Conservation (phyloP, 2,113 vertebrate species). For the Calypte anna region DNA sequence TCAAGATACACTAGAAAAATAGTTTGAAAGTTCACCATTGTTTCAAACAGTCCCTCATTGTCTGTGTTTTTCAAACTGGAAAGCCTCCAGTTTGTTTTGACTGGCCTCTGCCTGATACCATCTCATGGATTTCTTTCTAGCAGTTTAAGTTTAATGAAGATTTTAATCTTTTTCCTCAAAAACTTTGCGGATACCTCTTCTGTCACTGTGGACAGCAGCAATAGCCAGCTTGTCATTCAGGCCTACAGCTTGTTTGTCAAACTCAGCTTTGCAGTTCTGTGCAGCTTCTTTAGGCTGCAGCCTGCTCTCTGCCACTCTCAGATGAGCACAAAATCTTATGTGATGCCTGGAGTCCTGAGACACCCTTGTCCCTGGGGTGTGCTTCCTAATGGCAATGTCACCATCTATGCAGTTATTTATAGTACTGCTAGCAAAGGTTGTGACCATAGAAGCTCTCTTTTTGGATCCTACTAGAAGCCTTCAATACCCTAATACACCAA, state of each 20-base stretch:
- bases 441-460: neutral
- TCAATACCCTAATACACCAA: neutral
- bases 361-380: no score
- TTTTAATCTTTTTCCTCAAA: neutral
- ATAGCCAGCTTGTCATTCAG: neutral
- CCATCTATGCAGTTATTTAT: neutral
- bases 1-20: neutral
- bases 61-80: neutral
- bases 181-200: neutral
- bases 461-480: neutral
- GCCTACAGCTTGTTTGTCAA: neutral
- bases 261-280: neutral
- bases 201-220: neutral
- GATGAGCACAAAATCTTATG: neutral
- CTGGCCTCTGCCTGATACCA: slow-evolving; percentile 3
- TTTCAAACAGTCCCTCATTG: slow-evolving; percentile 13
- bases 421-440: neutral
- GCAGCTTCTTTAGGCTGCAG: neutral
- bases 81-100: slow-evolving; percentile 10
- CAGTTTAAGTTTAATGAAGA: neutral
- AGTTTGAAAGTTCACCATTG: neutral
- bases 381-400: neutral
- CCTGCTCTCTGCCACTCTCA: neutral
- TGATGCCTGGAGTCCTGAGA: neutral
- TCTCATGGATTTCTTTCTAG: slow-evolving; percentile 7